Evolutionary conservation across 2,888 invertebrate species (phyloP).

Genomic region (Pardosa pseudoannulata): DNA sequence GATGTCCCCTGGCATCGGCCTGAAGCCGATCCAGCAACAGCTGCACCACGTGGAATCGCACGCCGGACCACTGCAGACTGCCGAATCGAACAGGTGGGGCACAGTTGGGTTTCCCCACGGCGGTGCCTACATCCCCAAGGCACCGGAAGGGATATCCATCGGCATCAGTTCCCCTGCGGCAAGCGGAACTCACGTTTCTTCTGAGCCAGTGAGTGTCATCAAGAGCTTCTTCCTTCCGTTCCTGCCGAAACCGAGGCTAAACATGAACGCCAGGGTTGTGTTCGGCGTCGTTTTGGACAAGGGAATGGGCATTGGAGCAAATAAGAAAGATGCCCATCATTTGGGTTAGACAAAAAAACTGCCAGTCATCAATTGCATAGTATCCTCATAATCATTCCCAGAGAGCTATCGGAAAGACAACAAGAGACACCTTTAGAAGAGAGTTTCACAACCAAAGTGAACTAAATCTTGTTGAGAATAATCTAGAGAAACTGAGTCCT

Average conservation of each 20-base stretch:
- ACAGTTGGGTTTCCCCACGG: conserved; percentile 28
- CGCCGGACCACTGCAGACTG: conserved; percentile 23
- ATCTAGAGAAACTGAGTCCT: no score
- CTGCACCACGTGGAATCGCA: conserved; percentile 37
- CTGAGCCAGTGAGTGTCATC: conserved; percentile 74
- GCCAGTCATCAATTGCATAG: no score
- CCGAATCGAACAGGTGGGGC: conserved; percentile 70
- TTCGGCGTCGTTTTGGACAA: conserved; percentile 75
- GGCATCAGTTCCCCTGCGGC: conserved; percentile 48
- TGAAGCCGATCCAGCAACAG: conserved; percentile 65
- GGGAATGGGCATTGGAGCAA: conserved; percentile 68
- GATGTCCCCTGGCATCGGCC: conserved; percentile 24
- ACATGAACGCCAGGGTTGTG: conserved; percentile 74
- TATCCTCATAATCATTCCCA: no score
- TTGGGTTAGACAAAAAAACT: background rate
- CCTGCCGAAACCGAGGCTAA: conserved; percentile 74
- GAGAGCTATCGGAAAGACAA: no score
- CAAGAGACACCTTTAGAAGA: no score
- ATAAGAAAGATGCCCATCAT: conserved; percentile 45
- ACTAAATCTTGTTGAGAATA: no score
- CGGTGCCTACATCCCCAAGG: conserved; percentile 27
- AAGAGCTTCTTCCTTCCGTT: conserved; percentile 74
- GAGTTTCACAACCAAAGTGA: no score
- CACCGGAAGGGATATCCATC: conserved; percentile 66
- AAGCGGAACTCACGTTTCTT: conserved; percentile 73